Evolutionary conservation across 2,888 invertebrate species (phyloP), one percentile per base, ranked within the genome.

Genomic region (Alloscopus bannaensis): DNA sequence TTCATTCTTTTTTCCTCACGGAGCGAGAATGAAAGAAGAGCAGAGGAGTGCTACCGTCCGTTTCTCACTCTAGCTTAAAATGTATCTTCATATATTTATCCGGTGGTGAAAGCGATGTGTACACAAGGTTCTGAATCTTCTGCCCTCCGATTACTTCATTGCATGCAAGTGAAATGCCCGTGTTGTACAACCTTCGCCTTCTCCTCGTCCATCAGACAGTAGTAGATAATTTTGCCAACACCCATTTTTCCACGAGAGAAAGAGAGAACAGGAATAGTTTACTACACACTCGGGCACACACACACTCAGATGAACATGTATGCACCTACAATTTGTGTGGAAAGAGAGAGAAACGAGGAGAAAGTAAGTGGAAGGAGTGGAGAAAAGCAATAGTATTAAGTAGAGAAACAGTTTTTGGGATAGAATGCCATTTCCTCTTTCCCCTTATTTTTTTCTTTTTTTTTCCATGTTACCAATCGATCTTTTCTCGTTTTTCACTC

Each of bases 191-290:
- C 68, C 60, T 59, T 65, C 52, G 8, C 22, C 29, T 64, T 29
- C 62, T 36, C 65, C 22, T 64, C 47, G 75, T 66, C 66, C 62
- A 36, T 68, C 76, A 76, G 75, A 59, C 55, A 72, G 65, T 62
- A 76, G 76, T 62, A 76, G 76, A 76, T 62, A 68, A 68, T 76
- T 76, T 68, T 60, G 76, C 76, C 68, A 76, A 76, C 76, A 76
- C 76, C 76, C 68, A 69, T 76, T 76, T 76, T 57, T 22, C 16
- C 18, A 24, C 26, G n/a, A n/a, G 20, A 22, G 20, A 22, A 47
- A n/a, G 47, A n/a, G 47, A n/a, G 47, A 52, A 3, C 20, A 52
- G n/a, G 65, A 65, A 31, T 68, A 28, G 20, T 68, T 68, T 68
- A 68, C 52, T 68, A 52, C 68, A 50, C 52, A 47, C 52, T 24